These are phyloP conservation scores for Pardalotus punctatus DNA, from an alignment of 2,113 vertebrate genomes.

Conservation along the genomic window DNA sequence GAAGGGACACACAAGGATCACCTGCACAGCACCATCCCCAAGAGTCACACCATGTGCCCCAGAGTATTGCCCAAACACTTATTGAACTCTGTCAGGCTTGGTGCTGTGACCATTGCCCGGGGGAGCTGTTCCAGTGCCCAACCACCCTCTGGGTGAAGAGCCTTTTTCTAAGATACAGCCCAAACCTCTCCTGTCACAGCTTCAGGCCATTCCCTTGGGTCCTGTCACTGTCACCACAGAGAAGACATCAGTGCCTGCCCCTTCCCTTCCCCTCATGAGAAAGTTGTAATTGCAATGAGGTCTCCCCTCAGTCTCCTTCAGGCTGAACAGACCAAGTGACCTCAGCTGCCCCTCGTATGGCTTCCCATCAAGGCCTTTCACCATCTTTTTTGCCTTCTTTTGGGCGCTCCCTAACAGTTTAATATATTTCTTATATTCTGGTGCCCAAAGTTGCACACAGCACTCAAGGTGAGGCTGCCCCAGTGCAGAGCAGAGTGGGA, in stretches of 20 bases:
- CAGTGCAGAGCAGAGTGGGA: neutral
- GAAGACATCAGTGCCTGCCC: neutral
- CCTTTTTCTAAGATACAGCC: neutral
- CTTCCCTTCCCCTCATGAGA: neutral
- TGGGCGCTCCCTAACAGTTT: neutral
- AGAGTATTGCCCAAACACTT: neutral
- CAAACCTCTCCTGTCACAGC: neutral
- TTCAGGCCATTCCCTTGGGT: rapidly evolving
- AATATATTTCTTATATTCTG: neutral
- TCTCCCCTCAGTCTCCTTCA: neutral
- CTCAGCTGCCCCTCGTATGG: rapidly evolving
- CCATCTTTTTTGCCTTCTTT: neutral
- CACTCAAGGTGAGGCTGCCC: rapidly evolving
- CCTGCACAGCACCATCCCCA: neutral
- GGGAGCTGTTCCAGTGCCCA: neutral
- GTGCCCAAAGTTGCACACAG: neutral
- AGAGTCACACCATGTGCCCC: rapidly evolving
- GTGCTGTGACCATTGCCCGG: neutral
- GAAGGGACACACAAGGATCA: neutral
- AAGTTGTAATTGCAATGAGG: neutral
- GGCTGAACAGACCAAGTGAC: neutral
- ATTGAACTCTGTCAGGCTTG: neutral
- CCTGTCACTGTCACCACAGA: neutral
- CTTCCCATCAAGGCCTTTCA: neutral
- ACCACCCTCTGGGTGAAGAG: rapidly evolving